Base-by-base conservation (phyloP, 2,888 invertebrate species). In the Stegophylla sp. region DNA sequence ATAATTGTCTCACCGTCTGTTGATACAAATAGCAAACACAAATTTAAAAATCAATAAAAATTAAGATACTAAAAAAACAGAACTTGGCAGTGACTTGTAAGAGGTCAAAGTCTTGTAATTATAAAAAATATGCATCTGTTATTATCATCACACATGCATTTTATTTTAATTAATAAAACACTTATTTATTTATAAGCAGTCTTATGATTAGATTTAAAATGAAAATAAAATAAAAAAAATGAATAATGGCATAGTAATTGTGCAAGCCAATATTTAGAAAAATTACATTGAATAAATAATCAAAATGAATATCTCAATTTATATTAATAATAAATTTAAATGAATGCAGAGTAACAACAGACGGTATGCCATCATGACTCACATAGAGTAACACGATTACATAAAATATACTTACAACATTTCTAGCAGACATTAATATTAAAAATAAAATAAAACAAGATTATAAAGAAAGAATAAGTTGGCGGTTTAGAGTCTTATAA, bases 31-130 rank as follows among this genome's bases (percentile, higher is more conserved):
- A 28, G 48, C 59, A 61, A 61, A 77, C 67, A 71, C 20, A 48
- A 67, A 67, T 77, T 69, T 69, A 43, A 51, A 48, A 69, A 61
- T 48, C 59, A 23, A 51, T 17, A 45, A 59, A 71, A 79, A 69
- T 71, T 48, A 69, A 79, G 61, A 79, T 34, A 23, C 15, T n/a
- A n/a, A n/a, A 23, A 76, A 64, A 61, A 53, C 56, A 51, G 48
- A 79, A 51, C 48, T 59, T 71, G 79, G 79, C 79, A 79, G 79
- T 79, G 79, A 69, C 28, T 67, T 69, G 41, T 67, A 12, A 3
- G 69, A 34, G 69, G 77, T 67, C 56, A 61, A 48, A 77, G 69
- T 79, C 77, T 79, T 48, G 20, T 48, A 3, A 45, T 61, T 26
- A 73, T 28, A 41, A 69, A 48, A 17, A 71, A 23, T 79, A 71